Percentiles rank a stretch among this genome's conserved stretches.
Conservation (phyloP, 2,797 vertebrate genomes). For the Takifugu ocellatus region DNA sequence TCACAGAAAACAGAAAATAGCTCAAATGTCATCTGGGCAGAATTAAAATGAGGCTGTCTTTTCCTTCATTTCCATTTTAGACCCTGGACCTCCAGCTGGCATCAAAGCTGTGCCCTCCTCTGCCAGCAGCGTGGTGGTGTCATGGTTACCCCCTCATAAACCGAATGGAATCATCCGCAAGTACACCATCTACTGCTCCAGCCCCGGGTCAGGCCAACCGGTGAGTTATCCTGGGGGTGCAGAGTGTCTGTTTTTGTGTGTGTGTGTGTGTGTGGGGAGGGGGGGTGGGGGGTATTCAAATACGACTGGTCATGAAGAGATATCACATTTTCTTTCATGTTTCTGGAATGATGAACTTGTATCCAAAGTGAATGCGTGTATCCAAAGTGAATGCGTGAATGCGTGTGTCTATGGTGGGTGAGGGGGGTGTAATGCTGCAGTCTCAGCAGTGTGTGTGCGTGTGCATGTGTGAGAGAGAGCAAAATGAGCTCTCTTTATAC, state of each 20-base stretch:
- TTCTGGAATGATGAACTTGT: background rate
- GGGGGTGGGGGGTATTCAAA: background rate
- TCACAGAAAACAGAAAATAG: too few relatives aligned
- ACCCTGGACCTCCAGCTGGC: constrained; percentile 93
- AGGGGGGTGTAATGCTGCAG: background rate
- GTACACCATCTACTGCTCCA: constrained; percentile 99
- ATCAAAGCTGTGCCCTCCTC: constrained; percentile 97
- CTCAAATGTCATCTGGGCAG: too few relatives aligned
- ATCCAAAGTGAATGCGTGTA: background rate
- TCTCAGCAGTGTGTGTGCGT: constrained; percentile 25
- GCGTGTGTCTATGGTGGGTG: constrained; percentile 4
- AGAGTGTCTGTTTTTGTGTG: constrained; percentile 32
- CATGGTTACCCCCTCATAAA: constrained; percentile 93
- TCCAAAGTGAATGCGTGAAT: background rate
- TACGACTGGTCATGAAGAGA: background rate
- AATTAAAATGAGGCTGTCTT: background rate
- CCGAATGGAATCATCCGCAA: constrained; percentile 98
- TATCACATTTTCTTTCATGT: background rate
- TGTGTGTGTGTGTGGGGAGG: constrained; percentile 7
- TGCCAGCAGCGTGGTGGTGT: constrained; percentile 93
- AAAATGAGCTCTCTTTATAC: constrained; percentile 76
- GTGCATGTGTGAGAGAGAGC: constrained; percentile 42
- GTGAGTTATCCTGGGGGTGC: constrained; percentile 73
- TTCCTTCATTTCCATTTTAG: constrained; percentile 60
- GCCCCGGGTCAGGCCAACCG: constrained; percentile 93